phyloP scores from a whole-genome alignment of 1,140 invertebrate species.

The Drosophila ogumai region DNA sequence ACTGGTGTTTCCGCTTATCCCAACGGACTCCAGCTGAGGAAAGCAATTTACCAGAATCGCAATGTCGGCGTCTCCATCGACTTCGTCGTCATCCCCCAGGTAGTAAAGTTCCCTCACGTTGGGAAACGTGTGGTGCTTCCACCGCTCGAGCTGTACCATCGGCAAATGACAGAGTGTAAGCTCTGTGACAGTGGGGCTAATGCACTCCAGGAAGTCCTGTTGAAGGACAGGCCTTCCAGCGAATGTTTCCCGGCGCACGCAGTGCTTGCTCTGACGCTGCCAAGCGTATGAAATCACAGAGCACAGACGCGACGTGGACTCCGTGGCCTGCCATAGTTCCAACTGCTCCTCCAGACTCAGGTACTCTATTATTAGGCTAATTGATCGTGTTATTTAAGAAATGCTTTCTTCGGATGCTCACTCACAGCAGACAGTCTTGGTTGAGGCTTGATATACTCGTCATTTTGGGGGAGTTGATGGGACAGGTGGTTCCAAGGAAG shows the following conservation, averaged over 20 bases:
- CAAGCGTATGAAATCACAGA: constrained; percentile 22
- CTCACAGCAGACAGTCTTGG: constrained; percentile 47
- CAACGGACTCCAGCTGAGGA: constrained; percentile 24
- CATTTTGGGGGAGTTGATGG: background rate
- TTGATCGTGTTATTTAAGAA: background rate
- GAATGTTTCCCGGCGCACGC: constrained; percentile 10
- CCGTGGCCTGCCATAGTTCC: constrained; percentile 27
- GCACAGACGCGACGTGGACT: constrained; percentile 13
- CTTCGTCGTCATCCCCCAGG: constrained; percentile 22
- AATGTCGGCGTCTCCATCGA: constrained; percentile 19
- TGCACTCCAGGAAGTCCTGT: constrained; percentile 13
- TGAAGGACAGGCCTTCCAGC: background rate
- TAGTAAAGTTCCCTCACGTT: constrained; percentile 14
- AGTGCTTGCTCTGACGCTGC: constrained; percentile 10
- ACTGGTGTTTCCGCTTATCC: constrained; percentile 13
- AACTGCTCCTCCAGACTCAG: constrained; percentile 32
- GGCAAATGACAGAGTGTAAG: constrained; percentile 23
- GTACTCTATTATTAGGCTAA: constrained; percentile 41
- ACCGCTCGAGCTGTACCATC: constrained; percentile 10
- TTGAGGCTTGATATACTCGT: constrained; percentile 18
- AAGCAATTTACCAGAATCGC: constrained; percentile 27
- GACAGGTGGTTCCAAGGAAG: background rate
- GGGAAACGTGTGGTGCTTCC: constrained; percentile 12
- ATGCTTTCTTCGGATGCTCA: background rate
- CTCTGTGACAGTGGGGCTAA: constrained; percentile 8